Evolutionary conservation across 2,888 invertebrate genomes (phyloP), one percentile per base, ranked within the genome.

Genomic region (Dusona sp.): DNA sequence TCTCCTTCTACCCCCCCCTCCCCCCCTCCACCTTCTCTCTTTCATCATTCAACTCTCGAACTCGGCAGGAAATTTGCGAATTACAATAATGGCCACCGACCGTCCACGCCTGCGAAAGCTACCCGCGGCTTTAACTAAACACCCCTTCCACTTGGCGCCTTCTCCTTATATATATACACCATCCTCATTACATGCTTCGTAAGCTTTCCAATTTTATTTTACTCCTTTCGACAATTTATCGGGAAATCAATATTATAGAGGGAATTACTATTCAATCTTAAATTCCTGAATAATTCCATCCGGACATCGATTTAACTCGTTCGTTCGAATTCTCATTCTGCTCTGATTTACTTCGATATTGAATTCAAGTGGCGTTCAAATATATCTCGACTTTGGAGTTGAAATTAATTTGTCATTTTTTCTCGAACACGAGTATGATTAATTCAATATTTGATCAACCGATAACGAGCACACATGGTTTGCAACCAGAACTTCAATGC

Each of bases 81-180:
- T 93, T 92, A 92, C 90, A 90, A 91, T 93, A 92, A 93, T 93
- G 92, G 91, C 88, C 88, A 88, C 88, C 38, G 67, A 88, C 86
- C 89, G 85, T 85, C 80, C 89, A 88, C 88, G 87, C 81, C 88
- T 87, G 88, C 64, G 36, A 74, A 72, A 81, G 83, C 79, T 82
- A 82, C 81, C 61, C 83, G 78, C n/a, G 85, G 77, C 87, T 68
- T 72, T 89, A 85, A 88, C 88, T 88, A 87, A 90, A 91, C 89
- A 90, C 87, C 87, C 88, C 83, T 16, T 6, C 29, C 85, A 84
- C 88, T 87, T 90, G 89, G 89, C 91, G 91, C 91, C 90, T 61
- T 61, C 6, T 87, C 77, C 22, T n/a, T 8, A 45, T 64, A 0
- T 25, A 25, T 22, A 45, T 51, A 67, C 81, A 85, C 81, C 84